phyloP scores from a whole-genome alignment of 2,113 vertebrate species.

The Fulica atra region DNA sequence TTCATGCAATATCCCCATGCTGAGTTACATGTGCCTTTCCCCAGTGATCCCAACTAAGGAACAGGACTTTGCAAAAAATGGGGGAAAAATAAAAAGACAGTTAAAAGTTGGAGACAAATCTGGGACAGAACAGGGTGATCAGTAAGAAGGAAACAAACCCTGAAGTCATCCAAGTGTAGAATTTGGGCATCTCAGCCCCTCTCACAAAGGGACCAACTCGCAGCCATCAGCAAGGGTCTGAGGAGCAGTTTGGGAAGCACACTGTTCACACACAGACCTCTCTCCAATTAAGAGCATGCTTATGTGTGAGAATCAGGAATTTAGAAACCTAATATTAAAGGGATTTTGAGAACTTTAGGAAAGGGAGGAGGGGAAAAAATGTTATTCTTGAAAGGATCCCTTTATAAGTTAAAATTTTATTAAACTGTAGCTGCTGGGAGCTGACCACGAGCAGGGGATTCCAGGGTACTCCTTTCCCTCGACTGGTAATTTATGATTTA shows the following conservation, averaged over 20 bases:
- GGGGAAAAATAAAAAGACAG: not conserved
- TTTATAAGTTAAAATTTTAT: slow-evolving; percentile 26
- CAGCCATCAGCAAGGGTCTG: not conserved
- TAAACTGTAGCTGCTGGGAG: slow-evolving; percentile 45
- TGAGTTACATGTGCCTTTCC: rapidly evolving
- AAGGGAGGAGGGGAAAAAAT: not conserved
- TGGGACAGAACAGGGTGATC: not conserved
- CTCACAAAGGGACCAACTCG: not conserved
- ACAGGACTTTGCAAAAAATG: not conserved
- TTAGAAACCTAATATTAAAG: not conserved
- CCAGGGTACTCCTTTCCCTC: not conserved
- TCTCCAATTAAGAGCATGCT: not conserved
- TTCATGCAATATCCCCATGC: not conserved
- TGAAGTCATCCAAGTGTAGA: not conserved
- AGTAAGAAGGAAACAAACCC: not conserved
- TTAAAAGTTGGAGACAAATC: not conserved
- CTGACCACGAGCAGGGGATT: not conserved
- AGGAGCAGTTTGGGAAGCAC: not conserved
- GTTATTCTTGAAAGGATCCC: not conserved
- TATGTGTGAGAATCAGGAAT: not conserved
- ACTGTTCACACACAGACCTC: not conserved
- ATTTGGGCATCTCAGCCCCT: not conserved
- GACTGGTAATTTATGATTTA: not conserved
- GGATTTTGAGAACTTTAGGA: not conserved
- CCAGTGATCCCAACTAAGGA: rapidly evolving